Base-by-base conservation (phyloP, 2,888 invertebrate genomes). In the Acheta domesticus region DNA sequence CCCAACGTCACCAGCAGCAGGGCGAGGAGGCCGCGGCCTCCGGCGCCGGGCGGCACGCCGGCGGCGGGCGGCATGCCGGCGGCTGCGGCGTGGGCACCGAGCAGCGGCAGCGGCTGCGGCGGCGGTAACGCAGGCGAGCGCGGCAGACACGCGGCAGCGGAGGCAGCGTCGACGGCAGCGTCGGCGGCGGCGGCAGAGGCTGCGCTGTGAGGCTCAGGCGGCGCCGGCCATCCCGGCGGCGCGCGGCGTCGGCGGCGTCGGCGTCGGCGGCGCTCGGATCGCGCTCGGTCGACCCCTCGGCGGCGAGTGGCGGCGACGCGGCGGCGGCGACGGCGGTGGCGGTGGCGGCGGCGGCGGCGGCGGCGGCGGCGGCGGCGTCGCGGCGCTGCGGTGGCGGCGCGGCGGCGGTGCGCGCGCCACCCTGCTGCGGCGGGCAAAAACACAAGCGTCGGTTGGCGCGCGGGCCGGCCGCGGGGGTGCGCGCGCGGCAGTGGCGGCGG, bases 361-460 rank as follows among this genome's bases (percentile, higher is more conserved):
- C 48, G 74, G 78, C 79, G 76, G 75, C 77, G 75, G 62, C 48
- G 50, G 62, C 48, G 49, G 81, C 79, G 77, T 77, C 78, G 75
- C 79, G 79, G 77, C 80, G 74, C 48, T 48, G 75, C 78, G 78
- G 49, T 48, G 80, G 79, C 73, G 49, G 62, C 75, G 23, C 80
- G 76, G 36, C 77, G 49, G 19, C 80, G 62, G 80, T 79, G 77
- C 80, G 80, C 79, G 77, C 80, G 79, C 79, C 79, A 79, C 81
- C 79, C 74, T 78, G 77, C 81, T 79, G 80, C 81, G 80, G 79
- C 80, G 81, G 80, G 75, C 76, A 79, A 78, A 78, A 50, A 75
- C 75, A 76, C 75, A 78, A 75, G 76, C 78, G 74, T 49, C 62
- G 62, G 16, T 62, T 62, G 62, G 62, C 19, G 14, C 14, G 19